Evolutionary conservation across 2,797 vertebrate species (phyloP).

Genomic region (Hyperoplus immaculatus): DNA sequence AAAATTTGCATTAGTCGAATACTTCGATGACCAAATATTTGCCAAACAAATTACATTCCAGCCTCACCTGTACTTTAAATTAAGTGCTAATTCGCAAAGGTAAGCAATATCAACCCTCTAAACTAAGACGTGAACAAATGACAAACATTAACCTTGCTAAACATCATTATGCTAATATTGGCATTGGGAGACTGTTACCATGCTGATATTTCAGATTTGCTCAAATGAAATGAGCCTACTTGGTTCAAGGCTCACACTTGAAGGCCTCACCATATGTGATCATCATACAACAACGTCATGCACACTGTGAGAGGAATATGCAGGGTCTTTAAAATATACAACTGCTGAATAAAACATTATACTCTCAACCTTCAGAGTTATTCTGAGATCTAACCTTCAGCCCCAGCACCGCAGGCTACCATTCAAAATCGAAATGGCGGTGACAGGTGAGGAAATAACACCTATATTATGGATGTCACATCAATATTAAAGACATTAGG

Average conservation of each 20-base stretch:
- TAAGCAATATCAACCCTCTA: neutral
- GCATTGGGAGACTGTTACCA: neutral
- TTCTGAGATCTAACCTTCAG: conserved; percentile 14
- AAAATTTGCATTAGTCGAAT: neutral
- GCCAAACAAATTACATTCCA: neutral
- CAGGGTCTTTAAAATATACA: conserved; percentile 17
- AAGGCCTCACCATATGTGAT: neutral
- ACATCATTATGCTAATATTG: neutral
- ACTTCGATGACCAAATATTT: neutral
- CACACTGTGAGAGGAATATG: neutral
- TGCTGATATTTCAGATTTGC: neutral
- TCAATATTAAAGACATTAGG: conserved; percentile 35
- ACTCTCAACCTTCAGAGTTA: neutral
- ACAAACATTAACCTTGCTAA: neutral
- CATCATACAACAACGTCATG: neutral
- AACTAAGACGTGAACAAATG: neutral
- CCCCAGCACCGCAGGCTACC: neutral
- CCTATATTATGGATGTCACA: conserved; percentile 27
- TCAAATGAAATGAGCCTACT: neutral
- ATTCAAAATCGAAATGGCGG: conserved; percentile 6
- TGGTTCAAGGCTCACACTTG: neutral
- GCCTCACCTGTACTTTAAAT: neutral
- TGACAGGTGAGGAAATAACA: conserved; percentile 41
- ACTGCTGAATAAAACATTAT: conserved; percentile 19
- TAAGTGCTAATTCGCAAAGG: neutral